phyloP scores from a whole-genome alignment of 1,140 invertebrate genomes.

The Heliconius congener region DNA sequence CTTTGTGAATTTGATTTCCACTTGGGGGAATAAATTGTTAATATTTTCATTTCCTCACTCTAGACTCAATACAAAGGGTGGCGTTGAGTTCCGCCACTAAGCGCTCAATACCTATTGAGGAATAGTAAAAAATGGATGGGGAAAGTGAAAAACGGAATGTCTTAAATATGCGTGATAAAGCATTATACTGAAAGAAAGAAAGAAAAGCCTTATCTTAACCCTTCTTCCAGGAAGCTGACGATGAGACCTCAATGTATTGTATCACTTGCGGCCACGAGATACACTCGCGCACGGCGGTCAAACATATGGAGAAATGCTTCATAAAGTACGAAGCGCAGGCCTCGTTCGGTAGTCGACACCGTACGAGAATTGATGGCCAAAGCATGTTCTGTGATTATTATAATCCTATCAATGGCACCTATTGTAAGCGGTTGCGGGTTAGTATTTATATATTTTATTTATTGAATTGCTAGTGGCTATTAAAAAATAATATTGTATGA shows the following conservation, averaged over 20 bases:
- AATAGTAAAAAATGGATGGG: too few species aligned
- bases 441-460: background rate
- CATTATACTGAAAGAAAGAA: too few species aligned
- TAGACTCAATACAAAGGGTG: too few species aligned
- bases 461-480: too few species aligned
- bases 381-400: constrained; percentile 99
- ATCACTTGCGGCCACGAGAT: constrained; percentile 98
- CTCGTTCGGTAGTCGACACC: constrained; percentile 96
- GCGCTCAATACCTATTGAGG: too few species aligned
- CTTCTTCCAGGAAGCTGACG: constrained; percentile 84
- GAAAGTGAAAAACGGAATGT: too few species aligned
- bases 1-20: too few species aligned
- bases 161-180: too few species aligned
- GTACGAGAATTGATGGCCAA: constrained; percentile 96
- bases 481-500: too few species aligned
- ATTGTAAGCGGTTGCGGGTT: constrained; percentile 96
- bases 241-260: constrained; percentile 95
- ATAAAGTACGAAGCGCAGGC: constrained; percentile 99
- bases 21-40: too few species aligned
- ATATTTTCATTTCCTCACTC: too few species aligned
- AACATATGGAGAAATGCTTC: constrained; percentile 97
- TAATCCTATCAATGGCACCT: constrained; percentile 94
- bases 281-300: constrained; percentile 92
- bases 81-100: too few species aligned
- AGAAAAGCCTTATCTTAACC: background rate